These are phyloP conservation scores for Baccha elongata DNA, from an alignment of 2,888 invertebrate genomes.

Conservation along the genomic window DNA sequence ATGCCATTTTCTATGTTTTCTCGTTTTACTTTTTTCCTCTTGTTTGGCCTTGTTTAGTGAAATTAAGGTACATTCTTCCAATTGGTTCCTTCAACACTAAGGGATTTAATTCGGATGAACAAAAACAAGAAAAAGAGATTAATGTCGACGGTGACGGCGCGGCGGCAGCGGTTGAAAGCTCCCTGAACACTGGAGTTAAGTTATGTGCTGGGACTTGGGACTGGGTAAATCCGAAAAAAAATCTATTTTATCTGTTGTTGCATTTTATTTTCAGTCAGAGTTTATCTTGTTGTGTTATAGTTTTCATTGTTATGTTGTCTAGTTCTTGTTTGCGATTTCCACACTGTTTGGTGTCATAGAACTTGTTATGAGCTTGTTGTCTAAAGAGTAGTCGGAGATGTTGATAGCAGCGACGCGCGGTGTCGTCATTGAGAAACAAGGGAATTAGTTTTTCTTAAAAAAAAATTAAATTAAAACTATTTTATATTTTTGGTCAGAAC, in stretches of 20 bases:
- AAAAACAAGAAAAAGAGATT: conserved; percentile 28
- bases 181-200: conserved; percentile 40
- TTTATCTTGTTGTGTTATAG: conserved; percentile 35
- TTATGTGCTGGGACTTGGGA: conserved; percentile 44
- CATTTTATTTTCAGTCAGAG: conserved; percentile 26
- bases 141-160: conserved; percentile 7
- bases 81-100: no score
- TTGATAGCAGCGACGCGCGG: neutral
- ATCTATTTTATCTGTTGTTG: conserved; percentile 9
- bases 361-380: conserved; percentile 53
- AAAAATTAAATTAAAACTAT: no score
- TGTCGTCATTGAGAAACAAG: neutral
- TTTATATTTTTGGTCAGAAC: no score
- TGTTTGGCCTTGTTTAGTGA: no score
- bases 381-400: conserved; percentile 12
- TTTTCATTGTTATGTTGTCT: conserved; percentile 42
- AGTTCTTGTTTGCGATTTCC: conserved; percentile 50
- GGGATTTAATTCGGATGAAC: conserved; percentile 43
- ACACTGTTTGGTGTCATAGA: conserved; percentile 58
- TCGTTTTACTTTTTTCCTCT: no score
- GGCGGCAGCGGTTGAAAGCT: no score
- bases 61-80: no score
- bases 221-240: no score
- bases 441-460: no score
- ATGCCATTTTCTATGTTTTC: no score